A percentile compares a stretch with the other conserved stretches of the same genome.
These are phyloP conservation scores for Masticophis lateralis DNA, from an alignment of 2,797 vertebrate species.

Conservation along the genomic window DNA sequence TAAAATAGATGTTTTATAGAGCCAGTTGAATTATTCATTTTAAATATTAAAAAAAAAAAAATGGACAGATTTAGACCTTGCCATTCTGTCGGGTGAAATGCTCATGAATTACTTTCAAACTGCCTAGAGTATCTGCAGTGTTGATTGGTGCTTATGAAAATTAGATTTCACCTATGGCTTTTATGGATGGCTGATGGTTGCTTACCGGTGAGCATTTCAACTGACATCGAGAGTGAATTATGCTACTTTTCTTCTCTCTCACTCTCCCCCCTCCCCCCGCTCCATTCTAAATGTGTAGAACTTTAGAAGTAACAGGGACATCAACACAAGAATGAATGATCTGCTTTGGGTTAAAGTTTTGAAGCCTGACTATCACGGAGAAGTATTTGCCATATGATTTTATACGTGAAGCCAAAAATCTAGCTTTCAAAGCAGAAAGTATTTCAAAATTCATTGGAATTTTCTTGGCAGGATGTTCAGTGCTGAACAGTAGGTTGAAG, in stretches of 20 bases:
- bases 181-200: constrained; percentile 4
- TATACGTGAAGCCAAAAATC: not conserved
- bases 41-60: not conserved
- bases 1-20: constrained; percentile 37
- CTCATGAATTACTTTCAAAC: constrained; percentile 27
- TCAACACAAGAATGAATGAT: not conserved
- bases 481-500: not conserved
- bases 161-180: constrained; percentile 30
- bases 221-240: not conserved
- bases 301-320: not conserved
- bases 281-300: not conserved
- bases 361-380: not conserved
- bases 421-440: not conserved
- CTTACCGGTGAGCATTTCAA: constrained; percentile 16
- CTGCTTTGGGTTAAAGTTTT: not conserved
- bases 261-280: not conserved
- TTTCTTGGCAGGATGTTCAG: not conserved
- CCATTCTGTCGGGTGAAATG: constrained; percentile 26
- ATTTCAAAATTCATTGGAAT: not conserved
- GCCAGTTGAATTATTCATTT: constrained; percentile 38
- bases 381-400: not conserved
- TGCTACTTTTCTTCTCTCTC: not conserved
- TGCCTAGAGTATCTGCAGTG: not conserved
- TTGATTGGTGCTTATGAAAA: constrained; percentile 28
- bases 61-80: constrained; percentile 28